Evolutionary conservation across 1,140 invertebrate species (phyloP).

Genomic region (Drusus annulatus): DNA sequence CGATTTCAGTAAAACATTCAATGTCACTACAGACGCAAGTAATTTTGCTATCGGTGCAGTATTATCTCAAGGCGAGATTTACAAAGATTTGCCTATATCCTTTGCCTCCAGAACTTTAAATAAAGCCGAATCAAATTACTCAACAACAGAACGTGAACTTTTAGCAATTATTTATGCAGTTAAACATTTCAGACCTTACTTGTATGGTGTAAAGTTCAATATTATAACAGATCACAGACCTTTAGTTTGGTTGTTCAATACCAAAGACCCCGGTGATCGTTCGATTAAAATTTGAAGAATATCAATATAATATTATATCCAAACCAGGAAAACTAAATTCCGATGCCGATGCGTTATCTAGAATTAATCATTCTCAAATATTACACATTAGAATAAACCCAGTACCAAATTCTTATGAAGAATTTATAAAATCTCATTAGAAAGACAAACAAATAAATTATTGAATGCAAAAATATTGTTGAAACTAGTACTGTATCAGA

Average conservation of each 20-base stretch:
- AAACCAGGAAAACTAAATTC: conserved; percentile 63
- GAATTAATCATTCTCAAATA: neutral
- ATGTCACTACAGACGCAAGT: conserved; percentile 55
- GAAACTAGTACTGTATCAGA: too few species aligned
- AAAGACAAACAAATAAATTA: neutral
- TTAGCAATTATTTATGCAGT: conserved; percentile 70
- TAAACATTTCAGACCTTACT: conserved; percentile 67
- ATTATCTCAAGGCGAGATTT: conserved; percentile 47
- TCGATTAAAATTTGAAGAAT: conserved; percentile 68
- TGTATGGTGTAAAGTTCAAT: conserved; percentile 63
- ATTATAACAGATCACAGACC: conserved; percentile 63
- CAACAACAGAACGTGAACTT: conserved; percentile 68
- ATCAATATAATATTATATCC: conserved; percentile 66
- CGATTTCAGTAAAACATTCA: conserved; percentile 54
- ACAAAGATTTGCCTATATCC: conserved; percentile 60
- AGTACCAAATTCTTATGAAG: neutral
- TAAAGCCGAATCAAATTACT: conserved; percentile 65
- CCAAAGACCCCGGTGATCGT: conserved; percentile 71
- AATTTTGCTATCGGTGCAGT: conserved; percentile 56
- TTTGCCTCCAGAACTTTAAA: conserved; percentile 65
- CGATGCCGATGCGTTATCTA: conserved; percentile 62
- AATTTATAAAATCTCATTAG: neutral
- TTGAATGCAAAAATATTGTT: neutral
- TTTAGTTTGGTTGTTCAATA: neutral
- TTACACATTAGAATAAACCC: neutral